These are phyloP conservation scores for Ammospiza maritima DNA, from an alignment of 2,797 vertebrate genomes.

Conservation along the genomic window DNA sequence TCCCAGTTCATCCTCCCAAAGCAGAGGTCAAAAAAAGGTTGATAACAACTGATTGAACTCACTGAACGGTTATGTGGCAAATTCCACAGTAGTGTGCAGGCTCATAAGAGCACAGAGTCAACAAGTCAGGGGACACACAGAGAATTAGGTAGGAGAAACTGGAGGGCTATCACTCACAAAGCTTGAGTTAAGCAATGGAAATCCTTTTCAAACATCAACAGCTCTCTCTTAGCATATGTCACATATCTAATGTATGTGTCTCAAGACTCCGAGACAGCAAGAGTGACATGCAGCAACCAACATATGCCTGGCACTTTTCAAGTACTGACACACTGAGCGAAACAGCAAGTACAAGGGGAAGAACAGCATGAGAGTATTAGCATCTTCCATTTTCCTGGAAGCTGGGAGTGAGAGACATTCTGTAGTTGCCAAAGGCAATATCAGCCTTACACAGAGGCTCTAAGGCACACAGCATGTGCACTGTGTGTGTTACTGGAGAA, in stretches of 20 bases:
- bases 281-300: conserved; percentile 70
- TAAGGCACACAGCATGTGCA: not conserved
- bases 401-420: conserved; percentile 22
- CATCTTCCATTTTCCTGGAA: conserved; percentile 63
- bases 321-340: conserved; percentile 67
- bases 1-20: not conserved
- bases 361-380: conserved; percentile 72
- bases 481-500: conserved; percentile 2
- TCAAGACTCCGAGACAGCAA: conserved; percentile 71
- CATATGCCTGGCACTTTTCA: conserved; percentile 67
- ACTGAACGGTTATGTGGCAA: not conserved
- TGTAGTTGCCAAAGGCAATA: conserved; percentile 66
- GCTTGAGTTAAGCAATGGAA: conserved; percentile 65
- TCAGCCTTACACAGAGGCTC: conserved; percentile 36
- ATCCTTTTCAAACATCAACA: conserved; percentile 72
- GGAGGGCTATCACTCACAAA: conserved; percentile 67
- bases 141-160: conserved; percentile 72
- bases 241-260: conserved; percentile 71
- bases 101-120: conserved; percentile 53
- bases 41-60: conserved; percentile 23
- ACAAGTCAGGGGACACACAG: conserved; percentile 28
- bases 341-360: conserved; percentile 72
- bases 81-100: not conserved
- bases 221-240: conserved; percentile 74
- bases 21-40: not conserved